Percentiles rank a stretch among this genome's conserved stretches.
phyloP scores from a whole-genome alignment of 2,888 invertebrate genomes.

The Tinea trinotella region DNA sequence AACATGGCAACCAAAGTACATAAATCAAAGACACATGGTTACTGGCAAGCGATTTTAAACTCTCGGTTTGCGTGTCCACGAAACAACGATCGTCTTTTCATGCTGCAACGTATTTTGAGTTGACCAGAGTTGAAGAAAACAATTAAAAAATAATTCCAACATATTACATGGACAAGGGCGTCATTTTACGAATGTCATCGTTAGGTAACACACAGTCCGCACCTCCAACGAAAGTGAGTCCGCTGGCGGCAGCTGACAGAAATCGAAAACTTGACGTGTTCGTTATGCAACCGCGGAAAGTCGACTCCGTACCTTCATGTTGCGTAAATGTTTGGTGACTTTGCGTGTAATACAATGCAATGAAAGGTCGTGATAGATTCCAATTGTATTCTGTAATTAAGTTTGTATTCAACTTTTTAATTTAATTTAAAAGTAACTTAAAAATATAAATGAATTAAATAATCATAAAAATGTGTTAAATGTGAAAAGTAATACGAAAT shows the following conservation, averaged over 20 bases:
- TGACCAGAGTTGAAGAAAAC: no score
- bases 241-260: slow-evolving; percentile 48
- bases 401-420: slow-evolving; percentile 1
- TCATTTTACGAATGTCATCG: slow-evolving; percentile 7
- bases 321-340: slow-evolving; percentile 35
- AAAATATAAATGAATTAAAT: no score
- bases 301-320: slow-evolving; percentile 42
- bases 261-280: slow-evolving; percentile 44
- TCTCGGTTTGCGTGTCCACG: no score
- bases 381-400: not conserved
- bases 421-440: not conserved
- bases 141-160: no score
- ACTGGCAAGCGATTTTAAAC: no score
- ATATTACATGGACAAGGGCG: not conserved
- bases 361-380: slow-evolving; percentile 6
- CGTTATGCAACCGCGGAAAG: slow-evolving; percentile 50
- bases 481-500: no score
- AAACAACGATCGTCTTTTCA: no score
- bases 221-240: slow-evolving; percentile 46
- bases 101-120: no score
- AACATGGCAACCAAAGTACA: no score
- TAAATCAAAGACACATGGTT: no score
- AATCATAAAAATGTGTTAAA: no score
- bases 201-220: slow-evolving; percentile 9
- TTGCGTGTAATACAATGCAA: slow-evolving; percentile 1